Percentiles rank a stretch among this genome's conserved stretches.
Conservation (phyloP, 2,113 vertebrate genomes). For the Erythrolamprus reginae region DNA sequence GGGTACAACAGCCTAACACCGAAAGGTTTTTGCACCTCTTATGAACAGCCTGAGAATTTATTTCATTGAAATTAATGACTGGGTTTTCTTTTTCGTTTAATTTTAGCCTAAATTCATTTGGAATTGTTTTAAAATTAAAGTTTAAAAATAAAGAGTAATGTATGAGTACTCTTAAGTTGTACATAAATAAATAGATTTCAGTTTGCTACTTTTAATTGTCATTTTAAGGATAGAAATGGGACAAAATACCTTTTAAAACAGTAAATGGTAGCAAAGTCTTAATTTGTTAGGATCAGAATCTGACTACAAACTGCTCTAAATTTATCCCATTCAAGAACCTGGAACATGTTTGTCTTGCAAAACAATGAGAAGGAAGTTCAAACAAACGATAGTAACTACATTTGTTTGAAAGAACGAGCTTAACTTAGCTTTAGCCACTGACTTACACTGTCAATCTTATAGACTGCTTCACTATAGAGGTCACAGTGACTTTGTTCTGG, state of each 20-base stretch:
- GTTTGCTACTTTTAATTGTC: not conserved
- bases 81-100: not conserved
- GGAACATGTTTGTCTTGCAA: not conserved
- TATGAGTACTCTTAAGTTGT: not conserved
- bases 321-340: not conserved
- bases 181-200: not conserved
- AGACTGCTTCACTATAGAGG: not conserved
- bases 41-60: not conserved
- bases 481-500: not conserved
- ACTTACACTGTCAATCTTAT: not conserved
- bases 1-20: not conserved
- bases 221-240: not conserved
- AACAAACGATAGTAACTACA: not conserved
- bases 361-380: not conserved
- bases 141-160: not conserved
- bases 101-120: not conserved
- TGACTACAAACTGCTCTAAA: not conserved
- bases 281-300: not conserved
- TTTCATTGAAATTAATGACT: not conserved
- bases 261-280: not conserved
- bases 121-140: not conserved
- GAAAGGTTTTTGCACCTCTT: not conserved
- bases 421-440: not conserved
- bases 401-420: not conserved
- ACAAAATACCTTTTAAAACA: not conserved